Conservation (phyloP, 2,113 vertebrate species). For the Cyprinodon variegatus region DNA sequence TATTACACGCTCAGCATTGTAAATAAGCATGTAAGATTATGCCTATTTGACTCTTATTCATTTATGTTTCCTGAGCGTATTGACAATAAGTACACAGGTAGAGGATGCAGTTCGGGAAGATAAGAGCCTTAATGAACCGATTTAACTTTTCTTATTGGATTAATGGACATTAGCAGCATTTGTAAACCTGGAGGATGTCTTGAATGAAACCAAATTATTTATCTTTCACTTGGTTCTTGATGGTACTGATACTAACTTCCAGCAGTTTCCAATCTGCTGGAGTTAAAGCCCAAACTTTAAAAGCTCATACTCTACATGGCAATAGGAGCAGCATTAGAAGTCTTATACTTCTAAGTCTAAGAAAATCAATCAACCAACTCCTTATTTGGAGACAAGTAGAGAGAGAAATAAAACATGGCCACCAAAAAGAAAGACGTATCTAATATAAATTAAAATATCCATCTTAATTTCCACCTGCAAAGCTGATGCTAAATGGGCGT, state of each 20-base stretch:
- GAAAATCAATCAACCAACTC: background rate
- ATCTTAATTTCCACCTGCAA: background rate
- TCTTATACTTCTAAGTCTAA: background rate
- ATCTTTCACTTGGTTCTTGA: background rate
- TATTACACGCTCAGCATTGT: conserved; percentile 3
- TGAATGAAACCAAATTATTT: conserved; percentile 7
- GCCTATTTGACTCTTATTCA: conserved; percentile 4
- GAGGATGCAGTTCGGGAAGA: conserved; percentile 10
- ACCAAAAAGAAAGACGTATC: background rate
- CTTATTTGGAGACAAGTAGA: background rate
- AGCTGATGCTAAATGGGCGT: too few relatives aligned
- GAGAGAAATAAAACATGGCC: background rate
- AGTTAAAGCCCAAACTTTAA: background rate
- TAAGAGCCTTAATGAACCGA: conserved; percentile 14
- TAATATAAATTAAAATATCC: background rate
- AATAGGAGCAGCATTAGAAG: background rate
- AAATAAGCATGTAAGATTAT: conserved; percentile 38
- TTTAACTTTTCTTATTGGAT: conserved; percentile 17
- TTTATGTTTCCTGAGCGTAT: conserved; percentile 1
- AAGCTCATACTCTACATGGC: background rate
- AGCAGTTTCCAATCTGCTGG: background rate
- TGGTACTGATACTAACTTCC: background rate
- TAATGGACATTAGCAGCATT: conserved; percentile 1
- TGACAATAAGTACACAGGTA: background rate
- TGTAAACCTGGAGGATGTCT: background rate